Evolutionary conservation across 2,113 vertebrate genomes (phyloP), one percentile per base, ranked within the genome.

Genomic region (Phoenicopterus ruber): DNA sequence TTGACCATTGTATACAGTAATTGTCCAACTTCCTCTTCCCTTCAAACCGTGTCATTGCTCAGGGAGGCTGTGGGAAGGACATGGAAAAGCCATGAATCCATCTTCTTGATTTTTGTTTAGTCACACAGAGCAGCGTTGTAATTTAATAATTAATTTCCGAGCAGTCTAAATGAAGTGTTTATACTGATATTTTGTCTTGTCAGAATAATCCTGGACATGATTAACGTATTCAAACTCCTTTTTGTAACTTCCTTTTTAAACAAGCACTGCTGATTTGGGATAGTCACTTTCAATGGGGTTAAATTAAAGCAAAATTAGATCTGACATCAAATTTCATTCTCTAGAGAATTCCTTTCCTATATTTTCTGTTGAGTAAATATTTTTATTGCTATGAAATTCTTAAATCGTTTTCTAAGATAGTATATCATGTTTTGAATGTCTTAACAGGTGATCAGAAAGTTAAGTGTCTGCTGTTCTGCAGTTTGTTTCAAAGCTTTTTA

Each of bases 11-110:
- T 94, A 74, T 86, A 86, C 50, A 66, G 61, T 80, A 42, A 63
- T 72, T 86, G 72, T 88, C 36, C 58, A 50, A 21, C 82, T 90
- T 94, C 90, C 95, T 87, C 40, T 91, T 90, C 88, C 82, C 58
- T 74, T 93, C 71, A 61, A 65, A 82, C 79, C 76, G 36, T 82
- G 79, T 63, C 34, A 32, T 63, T 93, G 63, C 89, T 74, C 38
- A 34, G 77, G 58, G 93, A 84, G 72, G 65, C 61, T 89, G 81
- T 95, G 81, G 82, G 54, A 94, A 85, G 86, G 49, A 94, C 65
- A 52, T 87, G 94, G 91, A 86, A 86, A 92, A 95, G 55, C 50
- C 80, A 72, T 63, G 59, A 96, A 92, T 70, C 52, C 40, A 21
- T 81, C 65, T 46, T 88, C 61, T 65, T 71, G 52, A 28, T 81